Evolutionary conservation across 1,140 invertebrate species (phyloP), one percentile per base, ranked within the genome.

Genomic region (Drosophila rufa): DNA sequence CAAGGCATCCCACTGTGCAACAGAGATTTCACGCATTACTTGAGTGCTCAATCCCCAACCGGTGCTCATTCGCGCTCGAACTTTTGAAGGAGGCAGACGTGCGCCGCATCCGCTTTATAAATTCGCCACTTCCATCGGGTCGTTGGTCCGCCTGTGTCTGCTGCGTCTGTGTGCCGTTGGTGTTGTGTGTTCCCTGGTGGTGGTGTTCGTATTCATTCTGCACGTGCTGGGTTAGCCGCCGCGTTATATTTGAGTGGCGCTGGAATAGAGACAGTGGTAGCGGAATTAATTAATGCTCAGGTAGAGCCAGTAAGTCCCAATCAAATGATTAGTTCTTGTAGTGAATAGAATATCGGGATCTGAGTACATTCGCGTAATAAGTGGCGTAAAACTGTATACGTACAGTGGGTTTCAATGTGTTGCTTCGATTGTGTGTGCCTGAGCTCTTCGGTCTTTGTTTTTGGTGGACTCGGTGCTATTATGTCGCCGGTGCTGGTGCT

Each of bases 221-320:
- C 69, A 73, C 69, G 69, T 73, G 69, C 55, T 73, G 45, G 19
- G 69, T 45, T 73, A 38, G 22, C 36, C 25, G 36, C 19, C 51
- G 43, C 51, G 27, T 43, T 14, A 11, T 8, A 7, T 48, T 38
- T 67, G 25, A 73, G 53, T 59, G 51, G 9, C 56, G 36, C 43
- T 38, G 40, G 38, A 59, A 58, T 47, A 30, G 22, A 46, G 22
- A 38, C 36, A 30, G 38, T 17, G 17, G 51, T 57, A 48, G 66
- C 19, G 45, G 15, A 47, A 36, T 22, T 45, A 33, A 36, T 71
- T 70, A 51, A 60, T 71, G 67, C 55, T 60, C 38, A 33, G 55
- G 38, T 73, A 45, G 69, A 33, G 30, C 19, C 45, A 25, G 66
- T 71, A 73, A 71, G 67, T 73, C 46, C 4, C 22, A 50, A 51